Evolutionary conservation across 2,113 vertebrate species (phyloP).

Genomic region (Urocynchramus pylzowi): DNA sequence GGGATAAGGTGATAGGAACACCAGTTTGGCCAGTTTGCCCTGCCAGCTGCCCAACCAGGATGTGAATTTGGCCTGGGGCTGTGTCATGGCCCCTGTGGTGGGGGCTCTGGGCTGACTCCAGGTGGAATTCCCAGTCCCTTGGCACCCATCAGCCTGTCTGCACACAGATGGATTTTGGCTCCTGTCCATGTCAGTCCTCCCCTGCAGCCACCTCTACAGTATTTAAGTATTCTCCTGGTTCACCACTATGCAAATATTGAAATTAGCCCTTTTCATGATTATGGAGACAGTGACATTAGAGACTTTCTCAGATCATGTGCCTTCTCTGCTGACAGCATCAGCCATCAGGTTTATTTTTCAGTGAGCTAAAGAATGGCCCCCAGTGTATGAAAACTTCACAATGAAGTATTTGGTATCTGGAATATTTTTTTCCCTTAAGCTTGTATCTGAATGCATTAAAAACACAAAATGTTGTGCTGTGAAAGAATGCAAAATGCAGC

Average conservation of each 20-base stretch:
- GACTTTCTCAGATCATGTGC: neutral
- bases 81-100: rapidly evolving
- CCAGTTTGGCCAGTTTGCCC: neutral
- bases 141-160: neutral
- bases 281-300: neutral
- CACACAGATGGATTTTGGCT: neutral
- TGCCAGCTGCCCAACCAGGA: neutral
- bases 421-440: neutral
- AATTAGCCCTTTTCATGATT: neutral
- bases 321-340: neutral
- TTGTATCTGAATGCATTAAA: neutral
- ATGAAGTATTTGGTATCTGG: neutral
- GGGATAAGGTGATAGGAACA: neutral
- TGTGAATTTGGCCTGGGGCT: neutral
- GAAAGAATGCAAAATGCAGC: neutral
- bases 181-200: neutral
- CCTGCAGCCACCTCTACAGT: neutral
- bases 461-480: neutral
- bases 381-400: neutral
- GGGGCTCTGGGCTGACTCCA: neutral
- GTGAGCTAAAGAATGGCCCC: neutral
- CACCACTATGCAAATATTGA: conserved; percentile 25
- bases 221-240: conserved; percentile 16
- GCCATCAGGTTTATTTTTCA: neutral
- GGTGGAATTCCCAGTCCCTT: neutral